Conservation (phyloP, 2,888 invertebrate species). For the Scaptomyza parva region DNA sequence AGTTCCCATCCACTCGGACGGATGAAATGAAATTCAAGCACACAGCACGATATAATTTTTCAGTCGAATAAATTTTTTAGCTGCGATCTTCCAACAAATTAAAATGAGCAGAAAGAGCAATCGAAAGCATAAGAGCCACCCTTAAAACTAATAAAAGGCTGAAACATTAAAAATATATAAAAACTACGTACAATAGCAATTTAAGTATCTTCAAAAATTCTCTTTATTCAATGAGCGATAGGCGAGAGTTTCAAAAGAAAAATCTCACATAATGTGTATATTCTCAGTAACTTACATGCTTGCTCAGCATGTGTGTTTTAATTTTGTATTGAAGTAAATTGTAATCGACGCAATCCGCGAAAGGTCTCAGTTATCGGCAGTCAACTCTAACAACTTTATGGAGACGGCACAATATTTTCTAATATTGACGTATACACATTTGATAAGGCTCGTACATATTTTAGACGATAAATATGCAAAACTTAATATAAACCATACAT, state of each 20-base stretch:
- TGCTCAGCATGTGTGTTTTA: neutral
- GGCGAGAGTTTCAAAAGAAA: neutral
- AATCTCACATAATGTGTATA: neutral
- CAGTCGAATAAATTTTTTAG: constrained; percentile 62
- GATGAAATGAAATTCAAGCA: constrained; percentile 54
- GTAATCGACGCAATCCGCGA: neutral
- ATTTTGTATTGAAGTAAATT: neutral
- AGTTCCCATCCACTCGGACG: constrained; percentile 64
- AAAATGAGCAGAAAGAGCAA: constrained; percentile 70
- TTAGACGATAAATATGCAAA: too few species aligned
- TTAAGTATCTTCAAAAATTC: constrained; percentile 35
- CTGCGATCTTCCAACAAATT: constrained; percentile 55
- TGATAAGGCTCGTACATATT: too few species aligned
- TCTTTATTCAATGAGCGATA: neutral
- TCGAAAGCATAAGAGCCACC: constrained; percentile 55
- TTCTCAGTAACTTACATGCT: neutral
- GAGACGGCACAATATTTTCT: too few species aligned
- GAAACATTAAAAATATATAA: constrained; percentile 15
- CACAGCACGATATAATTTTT: constrained; percentile 66
- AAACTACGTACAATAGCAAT: constrained; percentile 45
- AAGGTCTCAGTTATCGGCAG: neutral
- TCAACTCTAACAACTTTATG: neutral
- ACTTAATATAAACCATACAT: too few species aligned
- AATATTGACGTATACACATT: too few species aligned
- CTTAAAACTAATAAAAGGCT: constrained; percentile 45